Evolutionary conservation across 2,113 vertebrate species (phyloP), one percentile per base, ranked within the genome.

Genomic region (Syngnathus typhle): DNA sequence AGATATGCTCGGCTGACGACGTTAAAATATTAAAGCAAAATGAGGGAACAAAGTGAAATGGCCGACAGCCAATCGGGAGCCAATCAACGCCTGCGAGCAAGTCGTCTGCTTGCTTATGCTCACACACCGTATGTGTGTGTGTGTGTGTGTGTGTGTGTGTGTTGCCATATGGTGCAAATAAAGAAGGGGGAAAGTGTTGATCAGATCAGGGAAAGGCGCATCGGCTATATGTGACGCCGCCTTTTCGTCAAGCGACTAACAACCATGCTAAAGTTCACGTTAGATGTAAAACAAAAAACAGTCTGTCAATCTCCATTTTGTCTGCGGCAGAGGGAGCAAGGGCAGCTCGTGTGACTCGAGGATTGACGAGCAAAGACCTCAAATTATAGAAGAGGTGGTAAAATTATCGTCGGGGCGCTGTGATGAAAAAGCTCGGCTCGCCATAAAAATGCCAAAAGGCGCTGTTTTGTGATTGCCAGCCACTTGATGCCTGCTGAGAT

Each of bases 161-260:
- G 27, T 62, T 76, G 78, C 85, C 88, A 88, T 87, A 86, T 88
- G 88, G 80, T 76, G 81, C 47, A 41, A 81, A 87, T 88, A 77
- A 84, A 83, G 76, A 72, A 55, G 63, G 46, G 38, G 61, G 47
- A 63, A 64, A 13, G 36, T 44, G 60, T 23, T 16, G 18, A 41
- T 62, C 60, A 58, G 55, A 58, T 58, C 12, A 41, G 39, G 60
- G 60, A 27, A 44, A 62, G 60, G 60, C 37, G 21, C 60, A 62
- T 62, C 60, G 39, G 55, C 7, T 36, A 36, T 16, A 58, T 7
- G 11, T 56, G 54, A 56, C 54, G 54, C 54, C 54, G 27, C 27
- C 27, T 32, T 12, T 32, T 56, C 23, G 54, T 56, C 54, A 56
- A 32, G 52, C n/a, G 12, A 12, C 52, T 55, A 36, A 18, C 27